A percentile compares a stretch with the other conserved stretches of the same genome.
Evolutionary conservation across 2,113 vertebrate species (phyloP).

Genomic region (Microcebus tavaratra): DNA sequence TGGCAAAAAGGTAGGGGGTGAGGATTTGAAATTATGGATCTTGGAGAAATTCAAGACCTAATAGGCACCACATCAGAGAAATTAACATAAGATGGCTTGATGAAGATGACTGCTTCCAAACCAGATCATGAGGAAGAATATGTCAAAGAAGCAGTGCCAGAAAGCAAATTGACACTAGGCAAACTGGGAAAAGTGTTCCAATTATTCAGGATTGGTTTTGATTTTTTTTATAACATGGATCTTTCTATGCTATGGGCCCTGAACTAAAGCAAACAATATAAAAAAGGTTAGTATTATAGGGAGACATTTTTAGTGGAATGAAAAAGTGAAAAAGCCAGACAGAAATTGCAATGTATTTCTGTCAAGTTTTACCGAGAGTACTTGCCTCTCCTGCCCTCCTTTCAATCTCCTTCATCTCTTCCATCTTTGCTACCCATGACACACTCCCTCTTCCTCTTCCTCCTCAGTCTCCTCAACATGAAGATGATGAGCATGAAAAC

Average conservation of each 20-base stretch:
- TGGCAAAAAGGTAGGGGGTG: not conserved
- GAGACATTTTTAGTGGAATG: not conserved
- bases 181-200: not conserved
- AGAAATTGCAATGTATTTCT: not conserved
- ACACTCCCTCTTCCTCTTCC: not conserved
- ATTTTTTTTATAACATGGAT: not conserved
- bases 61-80: not conserved
- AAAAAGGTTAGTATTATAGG: not conserved
- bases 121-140: not conserved
- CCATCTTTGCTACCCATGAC: not conserved
- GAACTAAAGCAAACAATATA: not conserved
- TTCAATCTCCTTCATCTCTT: not conserved
- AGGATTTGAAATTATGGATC: not conserved
- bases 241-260: not conserved
- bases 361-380: not conserved
- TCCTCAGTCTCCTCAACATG: not conserved
- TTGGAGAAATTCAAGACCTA: not conserved
- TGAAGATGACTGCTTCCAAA: not conserved
- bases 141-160: not conserved
- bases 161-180: not conserved
- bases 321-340: not conserved
- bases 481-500: not conserved
- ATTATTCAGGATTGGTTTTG: not conserved
- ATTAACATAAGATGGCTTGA: not conserved
- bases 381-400: not conserved